These are phyloP conservation scores for Nautilus pompilius DNA, from an alignment of 1,140 invertebrate species.

Conservation along the genomic window DNA sequence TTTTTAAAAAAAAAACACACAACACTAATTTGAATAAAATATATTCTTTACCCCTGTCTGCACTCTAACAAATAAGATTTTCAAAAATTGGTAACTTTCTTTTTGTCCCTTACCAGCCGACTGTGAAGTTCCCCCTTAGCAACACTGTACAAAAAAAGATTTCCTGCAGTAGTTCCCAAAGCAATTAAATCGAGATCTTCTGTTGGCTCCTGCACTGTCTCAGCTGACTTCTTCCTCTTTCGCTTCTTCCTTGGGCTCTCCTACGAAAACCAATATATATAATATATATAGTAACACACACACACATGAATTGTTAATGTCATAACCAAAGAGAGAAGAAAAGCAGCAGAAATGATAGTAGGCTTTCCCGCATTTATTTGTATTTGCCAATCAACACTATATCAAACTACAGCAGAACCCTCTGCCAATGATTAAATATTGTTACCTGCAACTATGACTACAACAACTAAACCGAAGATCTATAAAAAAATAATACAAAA, in stretches of 20 bases:
- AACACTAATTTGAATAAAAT: too few species aligned
- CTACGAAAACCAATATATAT: background rate
- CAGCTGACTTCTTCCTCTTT: slow-evolving; percentile 52
- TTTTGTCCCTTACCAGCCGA: slow-evolving; percentile 53
- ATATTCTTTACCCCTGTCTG: too few species aligned
- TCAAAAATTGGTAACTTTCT: too few species aligned
- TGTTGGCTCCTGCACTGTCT: slow-evolving; percentile 9
- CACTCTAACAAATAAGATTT: too few species aligned
- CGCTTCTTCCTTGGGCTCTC: slow-evolving; percentile 39
- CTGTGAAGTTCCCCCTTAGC: slow-evolving; percentile 62
- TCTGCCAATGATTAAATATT: too few species aligned
- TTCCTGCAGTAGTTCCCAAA: slow-evolving; percentile 66
- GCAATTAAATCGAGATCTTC: slow-evolving; percentile 56
- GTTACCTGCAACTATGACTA: too few species aligned
- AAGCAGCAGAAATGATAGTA: slow-evolving; percentile 43
- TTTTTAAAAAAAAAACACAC: too few species aligned
- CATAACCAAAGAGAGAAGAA: slow-evolving; percentile 49
- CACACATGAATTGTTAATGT: too few species aligned
- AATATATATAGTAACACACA: too few species aligned
- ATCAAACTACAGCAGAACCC: slow-evolving; percentile 70
- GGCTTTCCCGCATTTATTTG: slow-evolving; percentile 24
- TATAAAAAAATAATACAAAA: too few species aligned
- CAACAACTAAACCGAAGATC: too few species aligned
- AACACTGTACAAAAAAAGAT: slow-evolving; percentile 67
- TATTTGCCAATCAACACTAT: slow-evolving; percentile 44